Conservation (phyloP, 2,888 invertebrate species). For the Leucophora obtusa region DNA sequence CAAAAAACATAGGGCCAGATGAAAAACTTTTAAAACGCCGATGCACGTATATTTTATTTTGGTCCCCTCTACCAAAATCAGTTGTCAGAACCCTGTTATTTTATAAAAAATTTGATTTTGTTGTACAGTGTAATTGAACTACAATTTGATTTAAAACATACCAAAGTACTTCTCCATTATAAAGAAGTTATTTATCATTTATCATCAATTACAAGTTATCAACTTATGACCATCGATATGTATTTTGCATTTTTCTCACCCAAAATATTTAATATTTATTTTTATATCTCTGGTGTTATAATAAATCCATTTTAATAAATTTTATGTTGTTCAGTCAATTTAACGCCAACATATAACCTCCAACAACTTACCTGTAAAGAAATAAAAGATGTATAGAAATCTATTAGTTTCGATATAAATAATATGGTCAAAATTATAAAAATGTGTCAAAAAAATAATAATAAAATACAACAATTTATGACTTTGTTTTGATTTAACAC, state of each 20-base stretch:
- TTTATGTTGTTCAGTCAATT: background rate
- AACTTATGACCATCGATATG: too few species aligned
- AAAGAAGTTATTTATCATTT: too few species aligned
- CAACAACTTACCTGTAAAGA: constrained; percentile 64
- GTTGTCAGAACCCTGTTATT: too few species aligned
- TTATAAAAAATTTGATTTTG: too few species aligned
- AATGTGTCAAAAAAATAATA: constrained; percentile 1
- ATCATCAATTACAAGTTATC: too few species aligned
- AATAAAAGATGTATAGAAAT: constrained; percentile 39
- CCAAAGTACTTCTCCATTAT: too few species aligned
- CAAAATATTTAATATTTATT: background rate
- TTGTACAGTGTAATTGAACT: too few species aligned
- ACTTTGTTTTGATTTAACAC: background rate
- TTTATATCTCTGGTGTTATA: constrained; percentile 31
- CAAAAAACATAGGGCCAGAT: too few species aligned
- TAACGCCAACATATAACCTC: constrained; percentile 25
- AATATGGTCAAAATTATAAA: constrained; percentile 5
- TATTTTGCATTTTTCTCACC: background rate
- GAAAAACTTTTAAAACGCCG: too few species aligned
- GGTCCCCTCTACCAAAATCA: too few species aligned
- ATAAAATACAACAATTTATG: constrained; percentile 5
- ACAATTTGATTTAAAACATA: too few species aligned
- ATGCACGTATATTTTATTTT: too few species aligned
- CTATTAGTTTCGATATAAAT: constrained; percentile 9
- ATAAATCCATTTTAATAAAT: constrained; percentile 34